Evolutionary conservation across 1,140 invertebrate species (phyloP).

Genomic region (Brachionus plicatilis): DNA sequence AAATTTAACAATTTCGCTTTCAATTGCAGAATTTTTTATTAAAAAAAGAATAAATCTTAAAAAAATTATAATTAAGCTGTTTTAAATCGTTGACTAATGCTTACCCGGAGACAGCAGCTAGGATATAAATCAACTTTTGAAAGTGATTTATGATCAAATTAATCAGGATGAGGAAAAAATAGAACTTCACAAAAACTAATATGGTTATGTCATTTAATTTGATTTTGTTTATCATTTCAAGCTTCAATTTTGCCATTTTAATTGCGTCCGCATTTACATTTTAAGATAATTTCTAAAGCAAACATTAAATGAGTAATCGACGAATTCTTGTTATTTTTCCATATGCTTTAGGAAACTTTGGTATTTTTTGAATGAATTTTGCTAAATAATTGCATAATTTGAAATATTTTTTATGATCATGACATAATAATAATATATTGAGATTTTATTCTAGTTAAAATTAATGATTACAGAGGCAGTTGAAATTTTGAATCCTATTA

Average conservation of each 20-base stretch:
- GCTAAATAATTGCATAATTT: background rate
- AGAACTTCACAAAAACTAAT: background rate
- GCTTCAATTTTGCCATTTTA: background rate
- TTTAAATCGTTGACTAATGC: background rate
- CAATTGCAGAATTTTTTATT: background rate
- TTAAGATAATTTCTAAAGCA: background rate
- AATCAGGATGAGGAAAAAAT: background rate
- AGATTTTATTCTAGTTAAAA: background rate
- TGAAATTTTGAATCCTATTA: background rate
- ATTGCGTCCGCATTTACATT: background rate
- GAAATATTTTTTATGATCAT: slow-evolving; percentile 30
- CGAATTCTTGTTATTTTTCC: background rate
- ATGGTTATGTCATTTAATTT: background rate
- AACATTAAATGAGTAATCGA: background rate
- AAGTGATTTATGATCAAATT: background rate
- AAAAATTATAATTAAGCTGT: background rate
- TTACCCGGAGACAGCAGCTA: background rate
- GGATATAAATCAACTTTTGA: background rate
- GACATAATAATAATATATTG: background rate
- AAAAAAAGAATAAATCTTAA: background rate
- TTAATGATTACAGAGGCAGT: background rate
- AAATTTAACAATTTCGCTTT: background rate
- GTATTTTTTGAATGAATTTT: background rate
- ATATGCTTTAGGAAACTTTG: background rate
- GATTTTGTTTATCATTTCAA: background rate